phyloP scores from a whole-genome alignment of 2,888 invertebrate species.

The Aproaerema taeniolella region DNA sequence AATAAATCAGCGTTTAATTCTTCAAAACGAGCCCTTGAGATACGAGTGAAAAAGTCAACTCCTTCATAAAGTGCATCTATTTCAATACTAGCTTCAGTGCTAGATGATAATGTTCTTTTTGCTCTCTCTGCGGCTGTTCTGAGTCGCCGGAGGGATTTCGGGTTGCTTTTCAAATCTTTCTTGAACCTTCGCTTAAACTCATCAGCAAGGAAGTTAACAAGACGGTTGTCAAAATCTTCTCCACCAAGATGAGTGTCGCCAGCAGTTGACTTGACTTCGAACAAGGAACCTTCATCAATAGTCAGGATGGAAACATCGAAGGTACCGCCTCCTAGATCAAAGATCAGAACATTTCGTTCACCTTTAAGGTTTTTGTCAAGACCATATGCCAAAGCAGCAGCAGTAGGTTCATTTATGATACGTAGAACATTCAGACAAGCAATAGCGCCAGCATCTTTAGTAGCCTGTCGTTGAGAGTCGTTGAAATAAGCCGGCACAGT shows the following conservation, averaged over 20 bases:
- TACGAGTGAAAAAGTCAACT: slow-evolving; percentile 80
- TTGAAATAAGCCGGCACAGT: slow-evolving; percentile 90
- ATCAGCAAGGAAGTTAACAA: slow-evolving; percentile 81
- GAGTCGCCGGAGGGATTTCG: slow-evolving; percentile 81
- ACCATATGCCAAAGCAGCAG: slow-evolving; percentile 85
- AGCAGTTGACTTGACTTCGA: slow-evolving; percentile 89
- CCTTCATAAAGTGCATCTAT: slow-evolving; percentile 86
- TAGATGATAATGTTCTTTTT: slow-evolving; percentile 85
- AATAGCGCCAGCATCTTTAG: slow-evolving; percentile 88
- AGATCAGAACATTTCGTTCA: slow-evolving; percentile 79
- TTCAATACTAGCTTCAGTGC: slow-evolving; percentile 85
- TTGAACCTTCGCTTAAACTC: slow-evolving; percentile 84
- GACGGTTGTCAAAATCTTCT: slow-evolving; percentile 81
- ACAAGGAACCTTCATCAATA: slow-evolving; percentile 86
- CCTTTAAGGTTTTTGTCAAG: slow-evolving; percentile 80
- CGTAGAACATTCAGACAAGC: slow-evolving; percentile 87
- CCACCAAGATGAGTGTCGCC: slow-evolving; percentile 93
- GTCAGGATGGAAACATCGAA: slow-evolving; percentile 90
- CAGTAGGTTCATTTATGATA: slow-evolving; percentile 90
- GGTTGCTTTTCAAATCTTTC: slow-evolving; percentile 81
- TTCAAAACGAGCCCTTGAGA: slow-evolving; percentile 86
- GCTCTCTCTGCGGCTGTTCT: slow-evolving; percentile 87
- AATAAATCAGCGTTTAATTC: slow-evolving; percentile 85
- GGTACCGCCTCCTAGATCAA: slow-evolving; percentile 81
- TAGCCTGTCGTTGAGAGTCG: slow-evolving; percentile 85